A percentile compares a stretch with the other conserved stretches of the same genome.
Conservation (phyloP, 2,797 vertebrate species). For the Sternotherus odoratus region DNA sequence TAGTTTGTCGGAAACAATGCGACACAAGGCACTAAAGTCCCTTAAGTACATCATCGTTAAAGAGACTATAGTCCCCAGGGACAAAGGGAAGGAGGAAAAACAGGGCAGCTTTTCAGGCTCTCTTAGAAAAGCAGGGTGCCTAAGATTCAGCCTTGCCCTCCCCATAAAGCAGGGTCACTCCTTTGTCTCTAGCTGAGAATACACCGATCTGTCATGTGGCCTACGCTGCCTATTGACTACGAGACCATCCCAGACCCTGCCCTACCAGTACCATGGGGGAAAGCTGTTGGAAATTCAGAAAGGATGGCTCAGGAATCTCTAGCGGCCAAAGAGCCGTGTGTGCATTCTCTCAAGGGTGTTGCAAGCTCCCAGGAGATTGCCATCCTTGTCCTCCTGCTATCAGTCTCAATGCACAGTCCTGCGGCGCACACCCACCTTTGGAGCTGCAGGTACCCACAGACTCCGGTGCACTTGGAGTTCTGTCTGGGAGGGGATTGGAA, state of each 20-base stretch:
- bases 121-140: not conserved
- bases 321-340: not conserved
- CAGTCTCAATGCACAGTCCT: not conserved
- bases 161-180: not conserved
- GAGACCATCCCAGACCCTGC: not conserved
- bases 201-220: rapidly evolving
- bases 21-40: not conserved
- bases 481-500: not conserved
- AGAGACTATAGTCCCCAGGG: conserved; percentile 27
- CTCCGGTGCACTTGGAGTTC: not conserved
- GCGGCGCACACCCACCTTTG: not conserved
- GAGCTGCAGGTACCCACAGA: not conserved
- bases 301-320: not conserved
- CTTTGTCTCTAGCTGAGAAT: not conserved
- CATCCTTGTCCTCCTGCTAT: not conserved
- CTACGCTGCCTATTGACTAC: not conserved
- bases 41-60: not conserved
- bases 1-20: conserved; percentile 30
- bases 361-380: not conserved
- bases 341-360: not conserved
- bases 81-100: not conserved
- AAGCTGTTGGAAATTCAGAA: not conserved
- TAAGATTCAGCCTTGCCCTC: rapidly evolving
- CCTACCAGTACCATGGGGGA: not conserved
- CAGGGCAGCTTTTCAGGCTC: not conserved